A percentile compares a stretch with the other conserved stretches of the same genome.
Conservation (phyloP, 2,888 invertebrate species). For the Microdon myrmicae region DNA sequence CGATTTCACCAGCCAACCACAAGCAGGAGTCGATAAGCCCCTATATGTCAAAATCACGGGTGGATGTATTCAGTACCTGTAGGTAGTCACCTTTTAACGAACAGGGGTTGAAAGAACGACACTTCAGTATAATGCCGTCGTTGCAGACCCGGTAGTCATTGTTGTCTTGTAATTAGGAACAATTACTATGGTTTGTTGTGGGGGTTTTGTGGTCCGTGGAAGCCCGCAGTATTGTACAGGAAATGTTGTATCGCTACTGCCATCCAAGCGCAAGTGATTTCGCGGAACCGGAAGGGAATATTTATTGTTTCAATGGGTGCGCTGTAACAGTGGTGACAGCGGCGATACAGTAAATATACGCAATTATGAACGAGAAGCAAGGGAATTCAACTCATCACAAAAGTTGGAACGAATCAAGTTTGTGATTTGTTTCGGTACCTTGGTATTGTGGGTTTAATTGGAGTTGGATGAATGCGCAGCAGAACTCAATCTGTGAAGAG, state of each 20-base stretch:
- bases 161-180: constrained; percentile 47
- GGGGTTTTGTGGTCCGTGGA: not conserved
- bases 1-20: constrained; percentile 5
- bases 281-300: constrained; percentile 25
- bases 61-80: constrained; percentile 1
- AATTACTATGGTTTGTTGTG: constrained; percentile 42
- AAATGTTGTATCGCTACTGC: constrained; percentile 12
- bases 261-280: not conserved
- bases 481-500: no score
- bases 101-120: not conserved
- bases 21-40: constrained; percentile 1
- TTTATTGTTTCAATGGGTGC: constrained; percentile 26
- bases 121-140: no score
- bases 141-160: no score
- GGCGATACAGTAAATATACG: not conserved
- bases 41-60: constrained; percentile 28
- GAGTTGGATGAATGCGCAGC: no score
- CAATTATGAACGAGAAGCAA: constrained; percentile 31
- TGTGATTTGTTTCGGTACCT: no score
- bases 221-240: constrained; percentile 16
- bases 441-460: no score
- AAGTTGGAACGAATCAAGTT: no score
- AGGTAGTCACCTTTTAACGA: no score
- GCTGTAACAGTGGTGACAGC: not conserved
- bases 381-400: no score